phyloP scores from a whole-genome alignment of 2,113 vertebrate species.

The Ictidomys tridecemlineatus region DNA sequence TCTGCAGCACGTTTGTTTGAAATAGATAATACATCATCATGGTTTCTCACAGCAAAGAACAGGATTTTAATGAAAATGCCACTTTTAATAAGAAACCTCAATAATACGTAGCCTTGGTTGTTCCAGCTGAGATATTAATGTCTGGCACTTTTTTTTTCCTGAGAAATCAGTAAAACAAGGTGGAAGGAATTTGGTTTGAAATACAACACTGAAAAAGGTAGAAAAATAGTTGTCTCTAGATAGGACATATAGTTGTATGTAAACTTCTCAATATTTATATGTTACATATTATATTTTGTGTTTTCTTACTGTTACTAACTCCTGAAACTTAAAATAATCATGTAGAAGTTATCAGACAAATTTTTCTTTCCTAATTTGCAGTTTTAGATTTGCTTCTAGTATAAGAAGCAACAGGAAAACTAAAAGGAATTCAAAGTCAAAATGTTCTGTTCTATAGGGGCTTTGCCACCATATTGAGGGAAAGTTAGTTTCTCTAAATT shows the following conservation, averaged over 20 bases:
- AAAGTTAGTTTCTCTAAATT: background rate
- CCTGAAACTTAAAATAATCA: background rate
- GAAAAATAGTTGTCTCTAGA: conserved; percentile 52
- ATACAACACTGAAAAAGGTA: background rate
- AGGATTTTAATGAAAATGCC: conserved; percentile 88
- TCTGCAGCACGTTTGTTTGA: conserved; percentile 54
- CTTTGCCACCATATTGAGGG: background rate
- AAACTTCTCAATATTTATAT: conserved; percentile 20
- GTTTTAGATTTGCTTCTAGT: conserved; percentile 40
- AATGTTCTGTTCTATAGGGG: background rate
- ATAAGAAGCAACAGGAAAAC: background rate
- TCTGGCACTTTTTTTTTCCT: conserved; percentile 51
- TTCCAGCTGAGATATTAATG: conserved; percentile 82
- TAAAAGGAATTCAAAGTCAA: background rate
- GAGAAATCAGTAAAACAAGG: conserved; percentile 74
- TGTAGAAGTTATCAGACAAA: background rate
- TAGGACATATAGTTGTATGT: background rate
- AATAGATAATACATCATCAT: conserved; percentile 77
- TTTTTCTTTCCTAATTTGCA: background rate
- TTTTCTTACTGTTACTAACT: background rate
- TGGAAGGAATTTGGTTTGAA: conserved; percentile 68
- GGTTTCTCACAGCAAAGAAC: conserved; percentile 77
- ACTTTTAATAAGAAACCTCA: conserved; percentile 86
- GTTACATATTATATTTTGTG: background rate
- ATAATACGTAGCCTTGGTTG: conserved; percentile 78